Percentiles rank a stretch among this genome's conserved stretches.
phyloP scores from a whole-genome alignment of 2,113 vertebrate species.

The Rhineura floridana region DNA sequence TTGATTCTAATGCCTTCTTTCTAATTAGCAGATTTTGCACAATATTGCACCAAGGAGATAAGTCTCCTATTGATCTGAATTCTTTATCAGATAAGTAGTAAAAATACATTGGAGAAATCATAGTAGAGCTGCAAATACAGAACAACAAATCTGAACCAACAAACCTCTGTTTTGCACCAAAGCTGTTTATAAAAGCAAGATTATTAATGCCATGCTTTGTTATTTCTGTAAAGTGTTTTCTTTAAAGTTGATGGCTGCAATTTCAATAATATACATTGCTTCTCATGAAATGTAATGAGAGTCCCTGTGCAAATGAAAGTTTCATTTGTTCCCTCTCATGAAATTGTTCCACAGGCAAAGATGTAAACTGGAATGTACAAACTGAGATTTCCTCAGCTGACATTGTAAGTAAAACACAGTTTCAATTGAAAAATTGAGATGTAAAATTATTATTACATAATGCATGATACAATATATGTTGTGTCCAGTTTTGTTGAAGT shows the following conservation, averaged over 20 bases:
- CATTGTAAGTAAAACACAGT: conserved; percentile 54
- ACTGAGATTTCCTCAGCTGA: conserved; percentile 51
- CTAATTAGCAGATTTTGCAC: conserved; percentile 58
- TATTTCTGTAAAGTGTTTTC: conserved; percentile 43
- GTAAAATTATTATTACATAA: background rate
- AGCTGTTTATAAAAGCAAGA: background rate
- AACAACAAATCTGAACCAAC: conserved; percentile 55
- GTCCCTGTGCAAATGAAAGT: conserved; percentile 42
- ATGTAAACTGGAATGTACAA: conserved; percentile 36
- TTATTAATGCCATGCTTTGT: conserved; percentile 47
- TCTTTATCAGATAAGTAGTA: conserved; percentile 55
- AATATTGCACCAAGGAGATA: conserved; percentile 47
- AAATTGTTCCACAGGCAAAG: conserved; percentile 66
- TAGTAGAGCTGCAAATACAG: conserved; percentile 44
- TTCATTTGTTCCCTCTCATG: conserved; percentile 37
- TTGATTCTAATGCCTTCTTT: conserved; percentile 48
- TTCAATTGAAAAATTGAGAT: background rate
- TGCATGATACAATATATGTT: background rate
- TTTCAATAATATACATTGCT: conserved; percentile 39
- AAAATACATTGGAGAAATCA: conserved; percentile 43
- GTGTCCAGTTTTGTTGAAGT: background rate
- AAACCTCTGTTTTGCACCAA: conserved; percentile 19
- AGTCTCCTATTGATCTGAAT: conserved; percentile 48
- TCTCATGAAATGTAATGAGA: conserved; percentile 47
- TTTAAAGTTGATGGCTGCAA: conserved; percentile 44